These are phyloP conservation scores for Temnothorax ravouxi DNA, from an alignment of 2,888 invertebrate genomes.

Conservation along the genomic window DNA sequence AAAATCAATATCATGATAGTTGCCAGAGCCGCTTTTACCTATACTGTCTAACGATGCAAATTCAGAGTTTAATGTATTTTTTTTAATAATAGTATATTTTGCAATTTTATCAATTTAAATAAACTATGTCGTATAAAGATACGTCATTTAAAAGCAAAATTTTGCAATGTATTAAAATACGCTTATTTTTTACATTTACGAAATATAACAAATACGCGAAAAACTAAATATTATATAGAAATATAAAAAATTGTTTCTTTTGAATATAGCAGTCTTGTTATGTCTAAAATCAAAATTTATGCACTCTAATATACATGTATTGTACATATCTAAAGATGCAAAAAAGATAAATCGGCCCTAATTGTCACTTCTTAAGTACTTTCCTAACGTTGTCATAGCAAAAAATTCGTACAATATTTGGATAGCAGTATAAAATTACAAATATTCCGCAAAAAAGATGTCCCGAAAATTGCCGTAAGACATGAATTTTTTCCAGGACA, in stretches of 20 bases:
- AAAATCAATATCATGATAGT: slow-evolving; percentile 1
- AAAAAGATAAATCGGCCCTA: slow-evolving; percentile 5
- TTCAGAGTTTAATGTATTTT: not conserved
- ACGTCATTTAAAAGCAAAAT: not conserved
- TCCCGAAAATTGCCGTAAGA: too few relatives aligned
- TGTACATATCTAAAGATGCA: not conserved
- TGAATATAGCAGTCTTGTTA: not conserved
- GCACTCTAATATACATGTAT: not conserved
- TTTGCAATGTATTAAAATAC: not conserved
- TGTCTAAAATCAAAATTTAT: not conserved
- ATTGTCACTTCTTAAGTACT: slow-evolving; percentile 66
- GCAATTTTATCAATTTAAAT: not conserved
- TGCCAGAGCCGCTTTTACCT: slow-evolving; percentile 16
- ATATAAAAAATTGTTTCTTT: not conserved
- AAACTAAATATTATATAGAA: not conserved
- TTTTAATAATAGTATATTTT: not conserved
- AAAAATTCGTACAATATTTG: slow-evolving; percentile 52
- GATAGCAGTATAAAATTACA: slow-evolving; percentile 76
- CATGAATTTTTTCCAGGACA: too few relatives aligned
- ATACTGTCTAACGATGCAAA: not conserved
- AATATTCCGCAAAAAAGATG: slow-evolving; percentile 49
- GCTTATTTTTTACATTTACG: not conserved
- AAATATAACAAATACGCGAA: not conserved
- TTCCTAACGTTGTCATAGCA: slow-evolving; percentile 53
- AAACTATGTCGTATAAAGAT: not conserved